These are phyloP conservation scores for Falcaria lacertinaria DNA, from an alignment of 2,888 invertebrate species.

Conservation along the genomic window DNA sequence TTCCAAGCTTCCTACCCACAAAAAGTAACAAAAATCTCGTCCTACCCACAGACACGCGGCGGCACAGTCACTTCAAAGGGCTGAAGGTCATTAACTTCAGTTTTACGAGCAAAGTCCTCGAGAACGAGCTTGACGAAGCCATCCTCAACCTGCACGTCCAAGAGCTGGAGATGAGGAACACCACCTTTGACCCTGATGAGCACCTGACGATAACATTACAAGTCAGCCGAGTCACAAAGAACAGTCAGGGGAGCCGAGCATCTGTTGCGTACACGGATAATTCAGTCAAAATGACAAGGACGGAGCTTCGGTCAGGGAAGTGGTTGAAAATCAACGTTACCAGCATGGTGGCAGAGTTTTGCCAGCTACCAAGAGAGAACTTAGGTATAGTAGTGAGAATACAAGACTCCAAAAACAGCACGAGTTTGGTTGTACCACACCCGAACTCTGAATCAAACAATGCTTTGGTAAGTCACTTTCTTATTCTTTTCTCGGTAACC, in stretches of 20 bases:
- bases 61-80: conserved; percentile 83
- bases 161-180: conserved; percentile 59
- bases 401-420: conserved; percentile 79
- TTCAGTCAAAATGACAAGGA: conserved; percentile 70
- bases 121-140: conserved; percentile 84
- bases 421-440: conserved; percentile 84
- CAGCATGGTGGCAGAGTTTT: conserved; percentile 87
- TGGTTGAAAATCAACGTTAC: conserved; percentile 89
- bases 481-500: too few relatives aligned
- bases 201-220: conserved; percentile 58
- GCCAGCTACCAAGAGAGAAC: conserved; percentile 85
- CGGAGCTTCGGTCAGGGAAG: conserved; percentile 76
- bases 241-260: conserved; percentile 60
- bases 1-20: too few relatives aligned
- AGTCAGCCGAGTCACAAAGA: conserved; percentile 63
- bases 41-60: conserved; percentile 78
- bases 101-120: conserved; percentile 84
- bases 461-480: conserved; percentile 58
- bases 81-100: conserved; percentile 85
- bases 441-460: conserved; percentile 78
- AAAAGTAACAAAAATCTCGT: conserved; percentile 21
- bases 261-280: conserved; percentile 61
- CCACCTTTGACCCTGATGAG: conserved; percentile 52
- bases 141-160: conserved; percentile 85
- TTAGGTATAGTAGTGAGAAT: conserved; percentile 88